Conservation (phyloP, 2,797 vertebrate genomes). For the Fistularia commersonii region DNA sequence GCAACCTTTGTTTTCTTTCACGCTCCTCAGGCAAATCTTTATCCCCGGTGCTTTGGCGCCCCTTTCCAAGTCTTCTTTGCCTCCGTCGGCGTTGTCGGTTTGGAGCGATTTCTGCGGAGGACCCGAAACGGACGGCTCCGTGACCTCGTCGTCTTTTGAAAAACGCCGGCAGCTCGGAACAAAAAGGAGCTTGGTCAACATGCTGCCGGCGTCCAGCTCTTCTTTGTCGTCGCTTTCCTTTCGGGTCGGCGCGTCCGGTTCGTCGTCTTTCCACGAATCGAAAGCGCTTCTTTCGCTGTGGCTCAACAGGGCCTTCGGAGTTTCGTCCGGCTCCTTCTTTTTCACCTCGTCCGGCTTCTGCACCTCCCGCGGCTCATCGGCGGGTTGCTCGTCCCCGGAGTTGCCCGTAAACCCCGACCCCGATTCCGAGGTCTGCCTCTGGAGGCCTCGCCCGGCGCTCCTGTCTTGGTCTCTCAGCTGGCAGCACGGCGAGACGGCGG, state of each 20-base stretch:
- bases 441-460: conserved; percentile 51
- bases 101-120: conserved; percentile 36
- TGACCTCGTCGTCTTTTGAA: conserved; percentile 72
- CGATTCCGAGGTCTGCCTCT: conserved; percentile 83
- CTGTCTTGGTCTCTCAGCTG: conserved; percentile 65
- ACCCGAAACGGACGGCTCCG: conserved; percentile 37
- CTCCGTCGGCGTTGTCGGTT: conserved; percentile 13
- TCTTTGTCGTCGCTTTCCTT: conserved; percentile 62
- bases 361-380: conserved; percentile 67
- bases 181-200: conserved; percentile 88
- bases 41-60: conserved; percentile 83
- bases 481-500: conserved; percentile 35
- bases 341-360: conserved; percentile 31
- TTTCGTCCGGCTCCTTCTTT: conserved; percentile 60
- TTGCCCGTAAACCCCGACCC: conserved; percentile 74
- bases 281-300: conserved; percentile 85
- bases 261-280: conserved; percentile 80
- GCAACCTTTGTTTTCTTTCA: conserved; percentile 78
- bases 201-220: conserved; percentile 65
- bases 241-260: conserved; percentile 52
- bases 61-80: conserved; percentile 30
- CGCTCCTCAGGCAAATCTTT: conserved; percentile 85
- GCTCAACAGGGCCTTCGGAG: conserved; percentile 69
- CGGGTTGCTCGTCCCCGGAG: conserved; percentile 73
- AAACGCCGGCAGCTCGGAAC: conserved; percentile 87